phyloP scores from a whole-genome alignment of 2,888 invertebrate species.

The Tiliacea aurago region DNA sequence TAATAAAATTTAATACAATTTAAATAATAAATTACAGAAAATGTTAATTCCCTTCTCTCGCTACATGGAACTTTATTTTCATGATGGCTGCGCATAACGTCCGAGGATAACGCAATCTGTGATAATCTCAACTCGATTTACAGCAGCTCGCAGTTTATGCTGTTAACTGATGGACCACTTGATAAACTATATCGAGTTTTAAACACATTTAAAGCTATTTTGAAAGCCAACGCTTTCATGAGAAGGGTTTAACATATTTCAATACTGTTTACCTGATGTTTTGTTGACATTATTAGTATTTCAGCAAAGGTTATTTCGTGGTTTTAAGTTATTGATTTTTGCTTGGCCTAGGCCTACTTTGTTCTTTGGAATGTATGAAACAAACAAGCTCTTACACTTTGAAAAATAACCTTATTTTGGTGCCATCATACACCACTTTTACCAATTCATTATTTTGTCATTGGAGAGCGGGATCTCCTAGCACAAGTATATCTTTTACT shows the following conservation, averaged over 20 bases:
- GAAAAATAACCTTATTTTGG: too few relatives aligned
- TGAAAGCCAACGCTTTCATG: slow-evolving; percentile 1
- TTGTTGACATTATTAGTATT: slow-evolving; percentile 2
- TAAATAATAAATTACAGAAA: slow-evolving; percentile 21
- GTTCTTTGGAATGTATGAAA: too few relatives aligned
- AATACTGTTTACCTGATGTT: not conserved
- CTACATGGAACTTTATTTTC: slow-evolving; percentile 34
- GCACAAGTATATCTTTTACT: too few relatives aligned
- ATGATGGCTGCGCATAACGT: slow-evolving; percentile 13
- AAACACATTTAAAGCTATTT: slow-evolving; percentile 22
- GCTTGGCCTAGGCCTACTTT: too few relatives aligned
- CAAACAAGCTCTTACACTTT: too few relatives aligned
- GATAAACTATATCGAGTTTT: slow-evolving; percentile 34
- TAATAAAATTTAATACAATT: too few relatives aligned
- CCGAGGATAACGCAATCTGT: slow-evolving; percentile 37
- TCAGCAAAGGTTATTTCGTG: slow-evolving; percentile 11
- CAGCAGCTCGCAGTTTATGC: slow-evolving; percentile 24
- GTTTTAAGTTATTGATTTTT: too few relatives aligned
- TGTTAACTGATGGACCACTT: slow-evolving; percentile 8
- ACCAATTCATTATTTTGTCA: too few relatives aligned
- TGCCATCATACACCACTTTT: too few relatives aligned
- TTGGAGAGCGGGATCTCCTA: too few relatives aligned
- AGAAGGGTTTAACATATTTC: too few relatives aligned
- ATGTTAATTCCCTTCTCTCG: slow-evolving; percentile 17
- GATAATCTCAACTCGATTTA: slow-evolving; percentile 49